These are phyloP conservation scores for Carterocephalus palaemon DNA, from an alignment of 2,888 invertebrate species.

Conservation along the genomic window DNA sequence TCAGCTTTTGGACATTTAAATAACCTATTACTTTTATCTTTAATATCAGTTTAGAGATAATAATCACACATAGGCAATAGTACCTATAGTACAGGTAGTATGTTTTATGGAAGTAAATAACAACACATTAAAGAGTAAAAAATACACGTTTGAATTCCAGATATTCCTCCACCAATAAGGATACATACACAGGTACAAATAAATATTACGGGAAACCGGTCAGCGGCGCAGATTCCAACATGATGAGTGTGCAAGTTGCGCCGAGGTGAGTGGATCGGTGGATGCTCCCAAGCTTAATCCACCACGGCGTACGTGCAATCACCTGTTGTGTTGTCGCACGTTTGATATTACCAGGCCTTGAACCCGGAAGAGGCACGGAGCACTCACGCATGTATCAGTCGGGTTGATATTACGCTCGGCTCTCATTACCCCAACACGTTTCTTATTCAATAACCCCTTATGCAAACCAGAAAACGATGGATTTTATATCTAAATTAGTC, in stretches of 20 bases:
- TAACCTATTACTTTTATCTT: constrained; percentile 2
- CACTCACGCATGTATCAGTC: constrained; percentile 37
- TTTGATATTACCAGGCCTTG: constrained; percentile 38
- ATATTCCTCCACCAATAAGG: constrained; percentile 5
- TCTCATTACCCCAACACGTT: constrained; percentile 17
- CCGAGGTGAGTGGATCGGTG: constrained; percentile 17
- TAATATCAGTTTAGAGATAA: background rate
- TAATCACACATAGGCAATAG: too few relatives aligned
- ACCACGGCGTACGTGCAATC: constrained; percentile 9
- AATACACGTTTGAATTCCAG: constrained; percentile 5
- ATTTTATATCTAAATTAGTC: too few relatives aligned
- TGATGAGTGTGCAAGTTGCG: constrained; percentile 28
- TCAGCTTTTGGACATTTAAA: constrained; percentile 12
- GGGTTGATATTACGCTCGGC: constrained; percentile 34
- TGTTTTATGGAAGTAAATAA: background rate
- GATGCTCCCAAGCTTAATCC: constrained; percentile 1
- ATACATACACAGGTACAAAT: constrained; percentile 25
- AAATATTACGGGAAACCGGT: constrained; percentile 30
- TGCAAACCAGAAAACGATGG: constrained; percentile 16
- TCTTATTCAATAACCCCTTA: constrained; percentile 23
- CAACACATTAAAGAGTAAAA: constrained; percentile 10
- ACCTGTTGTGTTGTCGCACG: constrained; percentile 23
- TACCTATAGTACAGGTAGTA: too few relatives aligned
- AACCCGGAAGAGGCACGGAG: constrained; percentile 41
- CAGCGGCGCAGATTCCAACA: constrained; percentile 30